Conservation (phyloP, 2,888 invertebrate species). For the Dryadula phaetusa region DNA sequence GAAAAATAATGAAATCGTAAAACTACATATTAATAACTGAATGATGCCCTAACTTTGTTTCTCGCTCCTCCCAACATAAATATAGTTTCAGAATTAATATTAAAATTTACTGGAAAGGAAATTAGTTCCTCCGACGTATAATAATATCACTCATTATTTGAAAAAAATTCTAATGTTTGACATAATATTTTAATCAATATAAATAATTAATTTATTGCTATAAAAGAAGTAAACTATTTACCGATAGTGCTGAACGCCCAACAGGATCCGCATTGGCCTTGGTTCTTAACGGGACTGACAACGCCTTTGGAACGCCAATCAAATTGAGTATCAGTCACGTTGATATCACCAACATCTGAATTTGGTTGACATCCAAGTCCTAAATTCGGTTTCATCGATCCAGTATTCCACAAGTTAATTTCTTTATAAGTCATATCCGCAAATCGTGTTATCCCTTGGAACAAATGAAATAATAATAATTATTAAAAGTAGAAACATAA, state of each 20-base stretch:
- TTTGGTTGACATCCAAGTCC: constrained; percentile 38
- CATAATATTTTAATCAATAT: too few species aligned
- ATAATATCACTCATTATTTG: too few species aligned
- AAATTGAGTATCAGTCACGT: constrained; percentile 27
- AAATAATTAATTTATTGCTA: too few species aligned
- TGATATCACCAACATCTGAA: neutral
- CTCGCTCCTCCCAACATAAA: too few species aligned
- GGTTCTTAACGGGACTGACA: constrained; percentile 91
- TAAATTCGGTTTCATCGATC: constrained; percentile 24
- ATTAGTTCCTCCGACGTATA: too few species aligned
- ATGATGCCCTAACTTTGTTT: too few species aligned
- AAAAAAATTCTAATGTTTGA: too few species aligned
- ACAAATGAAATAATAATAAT: neutral
- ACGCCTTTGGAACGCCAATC: constrained; percentile 91
- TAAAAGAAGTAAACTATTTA: constrained; percentile 27
- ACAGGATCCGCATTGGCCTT: constrained; percentile 91
- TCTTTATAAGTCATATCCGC: constrained; percentile 47
- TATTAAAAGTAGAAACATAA: too few species aligned
- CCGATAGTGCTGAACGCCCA: constrained; percentile 84
- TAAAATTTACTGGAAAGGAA: too few species aligned
- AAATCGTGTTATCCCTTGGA: constrained; percentile 28
- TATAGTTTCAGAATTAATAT: too few species aligned
- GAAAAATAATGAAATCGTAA: neutral
- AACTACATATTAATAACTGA: neutral
- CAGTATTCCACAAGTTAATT: constrained; percentile 18